Evolutionary conservation across 2,888 invertebrate species (phyloP), one percentile per base, ranked within the genome.

Genomic region (Uloborus plumipes): DNA sequence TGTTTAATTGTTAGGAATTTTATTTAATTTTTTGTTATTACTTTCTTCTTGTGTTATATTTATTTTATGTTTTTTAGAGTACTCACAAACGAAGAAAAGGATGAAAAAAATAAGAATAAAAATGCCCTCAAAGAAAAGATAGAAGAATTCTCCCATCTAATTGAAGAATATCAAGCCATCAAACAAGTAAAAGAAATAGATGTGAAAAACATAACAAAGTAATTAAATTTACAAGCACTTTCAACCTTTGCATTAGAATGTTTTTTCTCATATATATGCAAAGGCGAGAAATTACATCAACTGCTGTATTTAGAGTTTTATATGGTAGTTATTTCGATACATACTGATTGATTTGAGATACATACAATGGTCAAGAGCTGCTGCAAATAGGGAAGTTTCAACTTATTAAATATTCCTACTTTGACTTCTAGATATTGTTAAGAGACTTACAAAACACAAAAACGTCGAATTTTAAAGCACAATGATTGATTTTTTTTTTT

Each of bases 181-280:
- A 81, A 81, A 51, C 26, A 69, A 4, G 13, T 65, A n/a, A 81
- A 81, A 59, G 80, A 74, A 51, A 67, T 20, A 26, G 80, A 81
- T 22, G 16, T 81, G 31, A 64, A 69, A 26, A 39, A 39, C 7
- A 74, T 74, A 49, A 39, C 65, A 16, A 67, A 50, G 79, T 79
- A 51, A 39, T 11, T 39, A 11, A 39, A 39, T 39, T 39, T 9
- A 2, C 9, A 39, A 3, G 26, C 39, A 39, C 39, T 11, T 9
- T 39, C 9, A 39, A 39, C 39, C 1, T 39, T 39, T 11, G 39
- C 14, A 18, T 55, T 14, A 55, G 15, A 55, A 55, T 55, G 20
- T 11, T 55, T 16, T 55, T 9, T 2, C 11, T 55, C 6, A 14
- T 6, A 49, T 26, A 3, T 26, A 3, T 26, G 4, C 26, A 26